These are phyloP conservation scores for Phylloscopus trochilus DNA, from an alignment of 2,113 vertebrate genomes.

Conservation along the genomic window DNA sequence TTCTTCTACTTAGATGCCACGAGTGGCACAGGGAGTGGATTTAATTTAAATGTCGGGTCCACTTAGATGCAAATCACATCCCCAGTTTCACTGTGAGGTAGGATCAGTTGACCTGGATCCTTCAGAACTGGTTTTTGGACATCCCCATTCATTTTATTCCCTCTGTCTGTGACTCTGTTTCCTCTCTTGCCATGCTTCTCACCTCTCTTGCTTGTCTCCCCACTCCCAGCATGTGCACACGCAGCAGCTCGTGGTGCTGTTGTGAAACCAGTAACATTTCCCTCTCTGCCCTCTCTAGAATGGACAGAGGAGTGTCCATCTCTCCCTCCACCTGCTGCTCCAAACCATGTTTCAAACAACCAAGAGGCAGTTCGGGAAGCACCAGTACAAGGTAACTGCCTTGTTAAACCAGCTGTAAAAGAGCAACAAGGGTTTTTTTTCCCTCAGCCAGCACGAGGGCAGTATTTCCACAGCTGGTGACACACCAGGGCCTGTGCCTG, in stretches of 20 bases:
- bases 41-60: not conserved
- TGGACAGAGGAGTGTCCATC: constrained; percentile 91
- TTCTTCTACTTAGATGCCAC: not conserved
- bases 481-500: not conserved
- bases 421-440: not conserved
- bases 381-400: constrained; percentile 76
- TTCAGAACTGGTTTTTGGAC: not conserved
- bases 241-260: not conserved
- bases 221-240: not conserved
- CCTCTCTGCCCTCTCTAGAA: constrained; percentile 79
- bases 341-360: constrained; percentile 84
- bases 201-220: not conserved
- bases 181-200: not conserved
- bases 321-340: constrained; percentile 81
- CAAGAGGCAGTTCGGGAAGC: constrained; percentile 90
- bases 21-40: not conserved
- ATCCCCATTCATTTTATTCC: not conserved
- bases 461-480: not conserved
- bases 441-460: not conserved
- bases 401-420: constrained; percentile 2
- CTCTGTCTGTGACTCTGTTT: not conserved
- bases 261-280: constrained; percentile 10
- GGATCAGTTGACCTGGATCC: not conserved
- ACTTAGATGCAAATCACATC: not conserved
- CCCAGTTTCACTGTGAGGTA: not conserved